Conservation (phyloP, 2,888 invertebrate genomes). For the Luffia ferchaultella region DNA sequence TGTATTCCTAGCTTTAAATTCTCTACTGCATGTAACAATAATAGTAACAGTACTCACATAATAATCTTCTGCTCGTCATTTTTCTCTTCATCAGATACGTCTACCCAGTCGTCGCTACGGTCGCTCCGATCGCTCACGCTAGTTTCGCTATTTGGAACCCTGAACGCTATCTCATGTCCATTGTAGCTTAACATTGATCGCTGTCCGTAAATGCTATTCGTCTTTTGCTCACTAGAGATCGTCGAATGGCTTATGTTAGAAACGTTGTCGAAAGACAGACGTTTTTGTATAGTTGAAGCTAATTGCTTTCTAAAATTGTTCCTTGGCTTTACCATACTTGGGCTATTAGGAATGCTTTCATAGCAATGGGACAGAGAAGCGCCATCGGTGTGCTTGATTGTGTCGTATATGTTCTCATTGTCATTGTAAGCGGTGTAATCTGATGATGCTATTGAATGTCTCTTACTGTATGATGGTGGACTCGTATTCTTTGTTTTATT, state of each 20-base stretch:
- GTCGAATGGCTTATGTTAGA: conserved; percentile 60
- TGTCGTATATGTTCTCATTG: conserved; percentile 70
- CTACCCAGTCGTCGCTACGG: conserved; percentile 73
- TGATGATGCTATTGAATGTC: conserved; percentile 43
- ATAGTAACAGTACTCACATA: conserved; percentile 50
- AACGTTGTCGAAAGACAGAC: conserved; percentile 52
- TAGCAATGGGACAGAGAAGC: conserved; percentile 65
- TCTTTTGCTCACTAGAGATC: conserved; percentile 68
- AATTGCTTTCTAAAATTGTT: conserved; percentile 42
- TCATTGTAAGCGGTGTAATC: conserved; percentile 52
- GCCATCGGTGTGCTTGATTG: conserved; percentile 63
- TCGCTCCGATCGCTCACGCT: conserved; percentile 69
- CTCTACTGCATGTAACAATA: too few species aligned
- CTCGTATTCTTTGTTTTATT: conserved; percentile 44
- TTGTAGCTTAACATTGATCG: conserved; percentile 55
- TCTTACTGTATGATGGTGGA: conserved; percentile 37
- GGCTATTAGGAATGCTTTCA: conserved; percentile 65
- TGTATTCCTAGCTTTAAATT: too few species aligned
- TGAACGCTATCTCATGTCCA: conserved; percentile 57
- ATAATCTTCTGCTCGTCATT: conserved; percentile 58
- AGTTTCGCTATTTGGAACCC: conserved; percentile 63
- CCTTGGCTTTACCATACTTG: conserved; percentile 49
- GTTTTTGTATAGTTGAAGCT: conserved; percentile 41
- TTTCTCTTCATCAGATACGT: conserved; percentile 67
- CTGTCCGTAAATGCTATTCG: conserved; percentile 68